Percentiles rank a stretch among this genome's conserved stretches.
Evolutionary conservation across 2,888 invertebrate species (phyloP).

Genomic region (Eupithecia tripunctaria): DNA sequence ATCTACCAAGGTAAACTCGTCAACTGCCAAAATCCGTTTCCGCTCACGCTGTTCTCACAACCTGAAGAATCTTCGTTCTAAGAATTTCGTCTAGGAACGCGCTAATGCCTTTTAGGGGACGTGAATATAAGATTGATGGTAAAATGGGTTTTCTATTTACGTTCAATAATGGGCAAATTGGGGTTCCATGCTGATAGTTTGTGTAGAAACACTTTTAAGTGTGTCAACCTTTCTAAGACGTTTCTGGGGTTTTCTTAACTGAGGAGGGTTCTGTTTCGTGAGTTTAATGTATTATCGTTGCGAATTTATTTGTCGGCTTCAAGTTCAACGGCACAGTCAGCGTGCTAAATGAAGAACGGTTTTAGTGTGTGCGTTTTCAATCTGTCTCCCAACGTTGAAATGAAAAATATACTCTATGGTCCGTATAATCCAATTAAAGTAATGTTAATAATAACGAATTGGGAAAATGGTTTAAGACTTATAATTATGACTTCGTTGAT

Average conservation of each 20-base stretch:
- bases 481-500: too few species aligned
- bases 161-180: slow-evolving; percentile 4
- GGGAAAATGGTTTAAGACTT: too few species aligned
- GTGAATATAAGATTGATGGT: slow-evolving; percentile 14
- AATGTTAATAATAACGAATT: too few species aligned
- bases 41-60: neutral
- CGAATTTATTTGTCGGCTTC: too few species aligned
- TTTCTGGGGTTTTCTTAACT: neutral
- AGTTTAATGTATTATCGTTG: neutral
- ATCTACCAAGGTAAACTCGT: too few species aligned
- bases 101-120: neutral
- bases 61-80: neutral
- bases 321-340: too few species aligned
- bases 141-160: slow-evolving; percentile 5
- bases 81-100: neutral
- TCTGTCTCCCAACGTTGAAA: too few species aligned
- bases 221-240: slow-evolving; percentile 6
- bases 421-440: too few species aligned
- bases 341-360: too few species aligned
- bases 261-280: neutral
- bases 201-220: neutral
- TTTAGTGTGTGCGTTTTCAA: too few species aligned
- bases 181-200: neutral
- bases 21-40: neutral
- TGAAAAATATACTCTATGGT: too few species aligned